Evolutionary conservation across 2,888 invertebrate species (phyloP), one percentile per base, ranked within the genome.

Genomic region (Tachina fera): DNA sequence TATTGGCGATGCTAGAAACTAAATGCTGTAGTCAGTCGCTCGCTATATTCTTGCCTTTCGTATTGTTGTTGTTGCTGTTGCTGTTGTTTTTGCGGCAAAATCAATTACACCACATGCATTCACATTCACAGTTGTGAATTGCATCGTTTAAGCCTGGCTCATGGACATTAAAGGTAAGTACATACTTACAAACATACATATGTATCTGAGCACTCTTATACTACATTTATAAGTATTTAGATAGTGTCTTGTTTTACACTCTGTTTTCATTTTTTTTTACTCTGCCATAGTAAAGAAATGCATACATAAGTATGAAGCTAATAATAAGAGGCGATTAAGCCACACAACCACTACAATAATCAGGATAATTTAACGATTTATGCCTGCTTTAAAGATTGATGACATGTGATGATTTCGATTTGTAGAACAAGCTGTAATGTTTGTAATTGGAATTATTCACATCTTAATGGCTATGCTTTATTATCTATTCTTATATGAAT

Each of bases 391-490:
- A 83, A 83, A 76, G 86, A 86, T 79, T 86, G 83, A 86, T 86
- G 86, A 86, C 86, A 83, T 83, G 79, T 79, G 86, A 83, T 83
- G 86, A 83, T 83, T 86, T 74, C 81, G 82, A 86, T 83, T 86
- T 83, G 83, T 86, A 68, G 71, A 83, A 86, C 86, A 86, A 79
- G 79, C 83, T 78, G 72, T 78, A 72, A 72, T 72, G 70, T 67
- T 76, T 61, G 77, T 81, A 85, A 85, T 85, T 84, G 81, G 63
- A 53, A 63, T 70, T 70, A 63, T 74, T 81, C 60, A 49, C 53
- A 11, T 68, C 47, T 51, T 74, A 45, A 81, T 68, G 60, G 22
- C 45, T 6, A 43, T 68, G 51, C 53, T 43, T 51, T 19, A 16
- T 16, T 63, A 31, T 31, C 14, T 51, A 22, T 14, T 1, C 53